These are phyloP conservation scores for Mactromeris polynyma DNA, from an alignment of 2,888 invertebrate species.

Conservation along the genomic window DNA sequence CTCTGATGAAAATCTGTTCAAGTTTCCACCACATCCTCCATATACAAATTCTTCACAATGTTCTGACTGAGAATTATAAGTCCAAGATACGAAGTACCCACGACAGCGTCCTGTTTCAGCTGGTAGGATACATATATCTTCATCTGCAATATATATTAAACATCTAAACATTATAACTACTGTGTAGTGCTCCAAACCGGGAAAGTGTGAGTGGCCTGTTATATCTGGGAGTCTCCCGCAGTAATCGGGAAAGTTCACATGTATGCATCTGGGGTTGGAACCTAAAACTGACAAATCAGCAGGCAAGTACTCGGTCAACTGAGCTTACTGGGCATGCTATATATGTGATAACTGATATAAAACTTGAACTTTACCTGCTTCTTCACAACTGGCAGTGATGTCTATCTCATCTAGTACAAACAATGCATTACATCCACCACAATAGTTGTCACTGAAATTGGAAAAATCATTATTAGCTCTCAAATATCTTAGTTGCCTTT, in stretches of 20 bases:
- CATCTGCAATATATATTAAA: background rate
- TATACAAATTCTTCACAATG: slow-evolving; percentile 46
- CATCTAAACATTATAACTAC: no score
- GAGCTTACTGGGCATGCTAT: no score
- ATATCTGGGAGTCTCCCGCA: no score
- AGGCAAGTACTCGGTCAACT: no score
- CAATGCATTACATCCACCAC: slow-evolving; percentile 54
- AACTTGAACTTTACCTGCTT: slow-evolving; percentile 24
- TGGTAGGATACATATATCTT: background rate
- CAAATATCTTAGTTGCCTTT: no score
- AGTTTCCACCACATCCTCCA: slow-evolving; percentile 49
- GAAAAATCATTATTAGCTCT: background rate
- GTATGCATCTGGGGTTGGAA: no score
- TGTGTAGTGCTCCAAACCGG: no score
- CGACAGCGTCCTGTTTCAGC: background rate
- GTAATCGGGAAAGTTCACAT: no score
- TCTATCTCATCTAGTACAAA: slow-evolving; percentile 42
- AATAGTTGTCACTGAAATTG: slow-evolving; percentile 41
- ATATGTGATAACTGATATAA: background rate
- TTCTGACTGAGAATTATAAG: background rate
- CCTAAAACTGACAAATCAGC: background rate
- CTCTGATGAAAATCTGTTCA: slow-evolving; percentile 30
- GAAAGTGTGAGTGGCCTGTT: no score
- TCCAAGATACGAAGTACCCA: background rate
- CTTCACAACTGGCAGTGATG: slow-evolving; percentile 44